These are phyloP conservation scores for Ips typographus DNA, from an alignment of 1,140 invertebrate genomes.

Conservation along the genomic window DNA sequence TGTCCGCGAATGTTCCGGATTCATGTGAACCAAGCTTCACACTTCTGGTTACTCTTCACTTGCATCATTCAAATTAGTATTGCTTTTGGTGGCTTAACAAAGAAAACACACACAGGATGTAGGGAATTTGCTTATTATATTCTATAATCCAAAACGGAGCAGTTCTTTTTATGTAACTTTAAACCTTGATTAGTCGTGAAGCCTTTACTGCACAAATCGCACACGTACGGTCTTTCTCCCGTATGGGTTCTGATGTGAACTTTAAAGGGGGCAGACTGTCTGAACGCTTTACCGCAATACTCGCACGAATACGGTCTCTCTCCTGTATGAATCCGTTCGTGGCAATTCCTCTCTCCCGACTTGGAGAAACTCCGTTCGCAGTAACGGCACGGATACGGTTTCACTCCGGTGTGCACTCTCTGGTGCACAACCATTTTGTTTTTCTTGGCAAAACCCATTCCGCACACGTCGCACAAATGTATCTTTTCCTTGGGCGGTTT, in stretches of 20 bases:
- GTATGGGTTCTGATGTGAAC: slow-evolving; percentile 63
- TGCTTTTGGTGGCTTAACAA: too few relatives aligned
- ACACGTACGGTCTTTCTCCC: slow-evolving; percentile 74
- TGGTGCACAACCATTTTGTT: slow-evolving; percentile 62
- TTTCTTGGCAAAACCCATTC: slow-evolving; percentile 59
- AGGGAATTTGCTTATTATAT: too few relatives aligned
- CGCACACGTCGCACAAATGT: slow-evolving; percentile 57
- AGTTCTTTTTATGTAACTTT: slow-evolving; percentile 30
- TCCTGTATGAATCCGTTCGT: slow-evolving; percentile 55
- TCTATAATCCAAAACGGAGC: slow-evolving; percentile 17
- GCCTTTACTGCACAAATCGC: slow-evolving; percentile 66
- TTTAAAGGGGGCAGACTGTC: slow-evolving; percentile 68
- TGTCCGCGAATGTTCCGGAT: too few relatives aligned
- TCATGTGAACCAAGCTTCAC: too few relatives aligned
- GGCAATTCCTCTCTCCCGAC: slow-evolving; percentile 54
- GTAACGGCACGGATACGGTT: slow-evolving; percentile 55
- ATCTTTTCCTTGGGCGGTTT: slow-evolving; percentile 38
- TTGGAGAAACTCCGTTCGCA: slow-evolving; percentile 57
- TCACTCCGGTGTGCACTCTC: slow-evolving; percentile 60
- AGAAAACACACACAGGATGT: too few relatives aligned
- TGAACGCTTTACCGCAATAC: slow-evolving; percentile 65
- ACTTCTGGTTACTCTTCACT: too few relatives aligned
- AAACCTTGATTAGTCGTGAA: slow-evolving; percentile 58
- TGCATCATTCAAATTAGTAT: too few relatives aligned
- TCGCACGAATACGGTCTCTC: slow-evolving; percentile 58